Base-by-base conservation (phyloP, 2,113 vertebrate species). In the Pardalotus punctatus region DNA sequence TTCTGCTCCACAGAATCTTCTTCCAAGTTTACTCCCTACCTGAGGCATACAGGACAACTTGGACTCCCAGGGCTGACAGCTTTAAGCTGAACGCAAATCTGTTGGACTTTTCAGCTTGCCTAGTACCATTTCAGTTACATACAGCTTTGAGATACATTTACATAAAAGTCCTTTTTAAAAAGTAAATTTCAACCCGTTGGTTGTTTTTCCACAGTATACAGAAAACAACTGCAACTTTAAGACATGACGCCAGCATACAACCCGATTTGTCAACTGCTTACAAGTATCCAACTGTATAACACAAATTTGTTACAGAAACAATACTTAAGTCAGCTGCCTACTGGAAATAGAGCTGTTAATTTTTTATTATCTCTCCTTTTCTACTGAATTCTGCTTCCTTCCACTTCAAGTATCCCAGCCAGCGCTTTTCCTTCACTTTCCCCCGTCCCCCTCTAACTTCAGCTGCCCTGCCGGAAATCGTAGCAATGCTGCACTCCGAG, bases 401-500 rank as follows among this genome's bases (percentile, higher is more conserved):
- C 27, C 8, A 19, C 8, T 10, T 8, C 31, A 3, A 11, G 2
- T 4, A 35, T 2, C 12, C 28, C 36, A 10, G 43, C 2, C 56
- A 18, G 35, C 0, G 36, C 33, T 36, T 35, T 9, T 31, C 28
- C 28, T 11, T 31, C 5, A 2, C 60, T 23, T 31, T 2, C 29
- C 27, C 2, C 38, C 29, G 51, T 17, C 20, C 5, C 56, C 9
- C 67, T 5, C 0, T 3, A 33, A n/a, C 29, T 23, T 4, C 4
- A 15, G 45, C 28, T 5, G 21, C 2, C 1, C 36, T 2, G 60
- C 60, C 12, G 16, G 28, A 9, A 19, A 28, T 1, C 1, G 21
- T 0, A 5, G 4, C 50, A 12, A 3, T 0, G 33, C 42, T 21
- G 23, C 23, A 0, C 20, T 9, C 36, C 51, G 27, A 25, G 36